phyloP scores from a whole-genome alignment of 2,797 vertebrate genomes.

The Cyclura pinguis region DNA sequence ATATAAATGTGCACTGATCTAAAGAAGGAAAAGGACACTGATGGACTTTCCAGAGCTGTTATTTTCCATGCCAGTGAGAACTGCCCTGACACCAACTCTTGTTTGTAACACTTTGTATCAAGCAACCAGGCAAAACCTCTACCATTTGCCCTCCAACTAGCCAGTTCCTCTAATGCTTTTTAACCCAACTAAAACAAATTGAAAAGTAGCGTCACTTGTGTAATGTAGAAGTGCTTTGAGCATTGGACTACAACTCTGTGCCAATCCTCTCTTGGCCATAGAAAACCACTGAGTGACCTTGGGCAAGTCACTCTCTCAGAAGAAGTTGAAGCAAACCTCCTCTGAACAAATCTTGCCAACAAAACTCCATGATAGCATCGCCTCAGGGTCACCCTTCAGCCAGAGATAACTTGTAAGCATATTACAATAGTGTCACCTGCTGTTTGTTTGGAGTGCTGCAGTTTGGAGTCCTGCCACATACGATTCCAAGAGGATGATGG shows the following conservation, averaged over 20 bases:
- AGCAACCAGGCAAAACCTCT: background rate
- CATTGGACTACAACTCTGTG: no score
- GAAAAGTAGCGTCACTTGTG: background rate
- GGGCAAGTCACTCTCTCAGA: no score
- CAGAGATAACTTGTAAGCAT: no score
- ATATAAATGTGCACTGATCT: background rate
- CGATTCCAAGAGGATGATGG: background rate
- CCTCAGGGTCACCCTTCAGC: no score
- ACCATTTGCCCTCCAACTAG: background rate
- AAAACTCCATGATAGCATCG: no score
- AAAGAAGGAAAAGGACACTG: background rate
- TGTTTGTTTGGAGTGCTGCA: constrained; percentile 32
- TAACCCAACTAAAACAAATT: background rate
- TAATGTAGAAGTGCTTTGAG: no score
- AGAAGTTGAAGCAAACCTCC: no score
- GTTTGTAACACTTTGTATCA: background rate
- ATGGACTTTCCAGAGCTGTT: background rate
- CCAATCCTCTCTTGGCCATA: no score
- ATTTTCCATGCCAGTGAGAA: background rate
- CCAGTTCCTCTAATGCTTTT: rapidly evolving
- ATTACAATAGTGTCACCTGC: constrained; percentile 65
- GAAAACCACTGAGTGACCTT: no score
- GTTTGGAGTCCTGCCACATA: background rate
- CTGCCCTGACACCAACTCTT: background rate
- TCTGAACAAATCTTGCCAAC: no score